Percentiles rank a stretch among this genome's conserved stretches.
These are phyloP conservation scores for Elephantulus edwardii DNA, from an alignment of 2,113 vertebrate species.

Conservation along the genomic window DNA sequence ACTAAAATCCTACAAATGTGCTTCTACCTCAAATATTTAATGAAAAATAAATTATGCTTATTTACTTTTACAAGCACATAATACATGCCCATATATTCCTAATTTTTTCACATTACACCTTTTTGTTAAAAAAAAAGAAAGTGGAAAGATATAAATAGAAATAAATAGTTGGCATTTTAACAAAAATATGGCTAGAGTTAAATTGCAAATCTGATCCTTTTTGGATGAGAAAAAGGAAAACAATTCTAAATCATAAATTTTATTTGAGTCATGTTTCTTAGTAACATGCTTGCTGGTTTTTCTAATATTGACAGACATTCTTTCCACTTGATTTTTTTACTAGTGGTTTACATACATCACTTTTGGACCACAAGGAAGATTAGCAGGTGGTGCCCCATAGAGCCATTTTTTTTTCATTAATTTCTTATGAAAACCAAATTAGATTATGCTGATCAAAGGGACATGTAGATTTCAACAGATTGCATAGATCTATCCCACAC, in stretches of 20 bases:
- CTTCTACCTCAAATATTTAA: background rate
- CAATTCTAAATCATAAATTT: slow-evolving; percentile 56
- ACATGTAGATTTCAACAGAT: background rate
- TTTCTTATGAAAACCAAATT: slow-evolving; percentile 35
- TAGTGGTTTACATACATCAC: background rate
- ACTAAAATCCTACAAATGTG: background rate
- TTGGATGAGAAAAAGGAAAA: slow-evolving; percentile 57
- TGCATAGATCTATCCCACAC: slow-evolving; percentile 7
- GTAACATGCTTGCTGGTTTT: slow-evolving; percentile 44
- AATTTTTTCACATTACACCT: background rate
- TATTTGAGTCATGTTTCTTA: slow-evolving; percentile 59
- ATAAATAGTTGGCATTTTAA: slow-evolving; percentile 55
- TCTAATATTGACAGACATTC: slow-evolving; percentile 50
- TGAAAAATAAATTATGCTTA: no score
- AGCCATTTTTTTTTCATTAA: slow-evolving; percentile 15
- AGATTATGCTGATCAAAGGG: slow-evolving; percentile 39
- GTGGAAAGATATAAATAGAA: slow-evolving; percentile 11
- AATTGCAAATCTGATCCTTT: slow-evolving; percentile 48
- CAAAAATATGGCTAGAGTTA: slow-evolving; percentile 53
- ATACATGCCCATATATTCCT: background rate
- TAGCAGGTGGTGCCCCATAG: background rate
- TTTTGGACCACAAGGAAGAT: slow-evolving; percentile 50
- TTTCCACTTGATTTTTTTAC: slow-evolving; percentile 38
- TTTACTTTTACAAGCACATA: background rate
- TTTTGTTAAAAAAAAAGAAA: background rate